A percentile compares a stretch with the other conserved stretches of the same genome.
phyloP scores from a whole-genome alignment of 2,113 vertebrate species.

The Parus major region DNA sequence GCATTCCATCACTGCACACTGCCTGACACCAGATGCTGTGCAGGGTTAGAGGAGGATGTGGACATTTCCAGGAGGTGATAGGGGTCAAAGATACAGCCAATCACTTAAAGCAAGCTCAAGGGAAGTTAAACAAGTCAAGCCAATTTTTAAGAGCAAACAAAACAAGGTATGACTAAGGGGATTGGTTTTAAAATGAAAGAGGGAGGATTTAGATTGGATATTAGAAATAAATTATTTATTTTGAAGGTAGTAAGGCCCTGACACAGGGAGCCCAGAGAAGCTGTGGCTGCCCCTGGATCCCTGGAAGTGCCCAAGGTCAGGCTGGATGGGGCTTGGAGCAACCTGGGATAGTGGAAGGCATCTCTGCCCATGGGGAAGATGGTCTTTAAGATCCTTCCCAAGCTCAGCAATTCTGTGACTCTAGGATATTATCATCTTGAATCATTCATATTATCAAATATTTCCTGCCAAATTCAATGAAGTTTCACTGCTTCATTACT shows the following conservation, averaged over 20 bases:
- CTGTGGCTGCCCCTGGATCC: neutral
- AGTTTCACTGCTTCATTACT: neutral
- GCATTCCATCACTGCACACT: fast-evolving
- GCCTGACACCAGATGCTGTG: fast-evolving
- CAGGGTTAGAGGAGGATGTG: too few relatives aligned
- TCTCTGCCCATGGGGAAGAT: neutral
- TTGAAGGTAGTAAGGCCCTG: neutral
- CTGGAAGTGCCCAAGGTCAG: neutral
- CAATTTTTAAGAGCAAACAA: neutral
- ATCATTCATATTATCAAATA: neutral
- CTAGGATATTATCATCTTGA: neutral
- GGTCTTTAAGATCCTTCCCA: neutral
- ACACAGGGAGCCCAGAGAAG: fast-evolving
- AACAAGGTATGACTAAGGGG: neutral
- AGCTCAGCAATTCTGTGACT: neutral
- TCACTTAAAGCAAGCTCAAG: neutral
- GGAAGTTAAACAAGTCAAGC: neutral
- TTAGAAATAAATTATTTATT: neutral
- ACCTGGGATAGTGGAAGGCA: fast-evolving
- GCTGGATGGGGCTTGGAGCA: fast-evolving
- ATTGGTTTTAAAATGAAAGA: neutral
- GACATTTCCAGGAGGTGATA: neutral
- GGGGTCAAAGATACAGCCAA: neutral
- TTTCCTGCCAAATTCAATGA: neutral
- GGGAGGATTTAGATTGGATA: neutral